Conservation (phyloP, 1,140 invertebrate species). For the Globodera rostochiensis region DNA sequence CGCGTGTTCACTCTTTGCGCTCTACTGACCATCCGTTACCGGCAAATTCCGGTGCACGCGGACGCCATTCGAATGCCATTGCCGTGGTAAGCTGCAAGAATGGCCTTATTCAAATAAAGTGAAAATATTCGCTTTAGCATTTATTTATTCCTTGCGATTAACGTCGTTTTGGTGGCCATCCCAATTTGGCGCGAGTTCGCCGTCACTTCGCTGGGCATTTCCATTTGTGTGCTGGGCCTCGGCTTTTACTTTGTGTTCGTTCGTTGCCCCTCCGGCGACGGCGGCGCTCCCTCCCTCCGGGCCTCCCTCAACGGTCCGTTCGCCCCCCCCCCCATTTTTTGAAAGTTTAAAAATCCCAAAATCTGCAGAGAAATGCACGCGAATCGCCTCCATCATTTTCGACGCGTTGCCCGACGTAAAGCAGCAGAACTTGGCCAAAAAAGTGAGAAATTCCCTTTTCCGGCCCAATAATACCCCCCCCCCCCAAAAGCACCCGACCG, state of each 20-base stretch:
- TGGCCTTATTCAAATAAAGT: background rate
- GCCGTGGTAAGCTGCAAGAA: conserved; percentile 34
- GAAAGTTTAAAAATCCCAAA: too few relatives aligned
- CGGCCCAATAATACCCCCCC: background rate
- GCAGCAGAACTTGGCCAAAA: conserved; percentile 25
- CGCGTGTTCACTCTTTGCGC: conserved; percentile 52
- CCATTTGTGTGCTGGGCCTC: conserved; percentile 57
- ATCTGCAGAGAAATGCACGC: conserved; percentile 51
- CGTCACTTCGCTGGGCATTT: conserved; percentile 54
- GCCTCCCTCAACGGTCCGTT: background rate
- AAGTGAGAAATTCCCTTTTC: background rate
- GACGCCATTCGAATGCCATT: conserved; percentile 62
- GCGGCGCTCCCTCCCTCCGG: conserved; percentile 42
- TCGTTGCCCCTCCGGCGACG: conserved; percentile 39
- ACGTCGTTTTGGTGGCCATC: conserved; percentile 59
- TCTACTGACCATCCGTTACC: conserved; percentile 56
- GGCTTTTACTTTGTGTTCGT: conserved; percentile 61
- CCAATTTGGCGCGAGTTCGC: conserved; percentile 62
- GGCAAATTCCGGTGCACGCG: conserved; percentile 61
- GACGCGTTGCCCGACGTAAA: conserved; percentile 62
- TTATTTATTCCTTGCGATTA: conserved; percentile 55
- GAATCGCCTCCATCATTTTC: conserved; percentile 57
- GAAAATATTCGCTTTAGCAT: conserved; percentile 44
- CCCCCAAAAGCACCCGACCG: conserved; percentile 4
- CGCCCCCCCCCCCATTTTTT: too few relatives aligned